These are phyloP conservation scores for Rhinichthys klamathensis DNA, from an alignment of 2,113 vertebrate species.

Conservation along the genomic window DNA sequence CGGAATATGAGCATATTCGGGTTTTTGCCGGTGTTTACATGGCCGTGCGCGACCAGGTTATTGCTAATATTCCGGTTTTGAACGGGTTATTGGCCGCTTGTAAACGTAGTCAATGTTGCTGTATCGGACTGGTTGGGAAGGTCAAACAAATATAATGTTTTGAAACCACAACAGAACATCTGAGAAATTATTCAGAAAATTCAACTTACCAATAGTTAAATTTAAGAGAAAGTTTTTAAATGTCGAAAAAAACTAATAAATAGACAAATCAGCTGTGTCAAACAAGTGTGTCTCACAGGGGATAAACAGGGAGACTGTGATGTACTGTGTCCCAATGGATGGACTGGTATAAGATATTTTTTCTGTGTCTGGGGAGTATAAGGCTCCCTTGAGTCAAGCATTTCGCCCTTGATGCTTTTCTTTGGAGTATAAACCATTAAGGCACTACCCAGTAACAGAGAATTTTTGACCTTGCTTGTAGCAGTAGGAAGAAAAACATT, in stretches of 20 bases:
- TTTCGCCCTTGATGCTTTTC: neutral
- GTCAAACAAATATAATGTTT: neutral
- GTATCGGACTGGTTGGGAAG: neutral
- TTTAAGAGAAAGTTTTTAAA: neutral
- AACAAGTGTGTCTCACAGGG: neutral
- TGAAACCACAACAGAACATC: neutral
- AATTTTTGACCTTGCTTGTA: neutral
- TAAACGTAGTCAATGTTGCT: too few relatives aligned
- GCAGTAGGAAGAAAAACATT: slow-evolving; percentile 2
- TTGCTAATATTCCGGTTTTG: too few relatives aligned
- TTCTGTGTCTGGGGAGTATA: neutral
- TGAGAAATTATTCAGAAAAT: neutral
- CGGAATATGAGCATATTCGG: too few relatives aligned
- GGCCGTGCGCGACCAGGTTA: too few relatives aligned
- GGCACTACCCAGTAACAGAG: neutral
- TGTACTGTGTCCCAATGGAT: neutral
- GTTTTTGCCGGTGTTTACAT: too few relatives aligned
- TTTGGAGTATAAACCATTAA: slow-evolving; percentile 4
- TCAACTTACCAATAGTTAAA: neutral
- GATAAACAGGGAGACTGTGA: neutral
- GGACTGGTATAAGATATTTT: slow-evolving; percentile 9
- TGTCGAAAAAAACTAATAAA: neutral
- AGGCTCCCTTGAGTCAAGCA: neutral
- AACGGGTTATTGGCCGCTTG: too few relatives aligned
- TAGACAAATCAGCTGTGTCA: neutral